These are phyloP conservation scores for Acronicta alni DNA, from an alignment of 2,888 invertebrate species.

Conservation along the genomic window DNA sequence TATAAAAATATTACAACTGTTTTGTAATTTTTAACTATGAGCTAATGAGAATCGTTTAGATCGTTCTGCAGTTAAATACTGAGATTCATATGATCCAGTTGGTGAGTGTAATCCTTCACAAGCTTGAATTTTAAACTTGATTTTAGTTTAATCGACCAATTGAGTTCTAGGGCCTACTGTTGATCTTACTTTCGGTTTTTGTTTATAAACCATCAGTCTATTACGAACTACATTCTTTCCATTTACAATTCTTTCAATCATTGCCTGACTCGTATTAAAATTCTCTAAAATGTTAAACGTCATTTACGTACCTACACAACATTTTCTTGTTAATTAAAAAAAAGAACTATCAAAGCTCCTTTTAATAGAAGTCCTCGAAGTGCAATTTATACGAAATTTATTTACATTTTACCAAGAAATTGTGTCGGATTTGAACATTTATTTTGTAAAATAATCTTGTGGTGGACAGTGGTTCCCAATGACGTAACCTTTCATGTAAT, in stretches of 20 bases:
- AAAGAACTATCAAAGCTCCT: constrained; percentile 5
- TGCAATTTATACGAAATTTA: constrained; percentile 4
- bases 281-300: background rate
- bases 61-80: too few relatives aligned
- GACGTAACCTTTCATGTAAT: constrained; percentile 46
- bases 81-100: too few relatives aligned
- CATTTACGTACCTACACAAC: background rate
- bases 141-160: too few relatives aligned
- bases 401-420: constrained; percentile 30
- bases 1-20: constrained; percentile 12
- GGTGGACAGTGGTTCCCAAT: constrained; percentile 38
- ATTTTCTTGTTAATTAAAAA: constrained; percentile 25
- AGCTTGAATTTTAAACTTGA: too few relatives aligned
- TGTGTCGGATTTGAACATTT: constrained; percentile 28
- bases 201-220: too few relatives aligned
- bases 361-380: constrained; percentile 15
- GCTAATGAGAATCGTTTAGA: too few relatives aligned
- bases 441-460: constrained; percentile 25
- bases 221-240: too few relatives aligned
- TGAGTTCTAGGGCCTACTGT: too few relatives aligned
- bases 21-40: constrained; percentile 3
- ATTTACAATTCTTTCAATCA: background rate
- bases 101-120: too few relatives aligned
- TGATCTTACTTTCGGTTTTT: too few relatives aligned
- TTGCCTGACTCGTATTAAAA: background rate